Evolutionary conservation across 2,113 vertebrate genomes (phyloP).

Genomic region (Sceloporus tristichus): DNA sequence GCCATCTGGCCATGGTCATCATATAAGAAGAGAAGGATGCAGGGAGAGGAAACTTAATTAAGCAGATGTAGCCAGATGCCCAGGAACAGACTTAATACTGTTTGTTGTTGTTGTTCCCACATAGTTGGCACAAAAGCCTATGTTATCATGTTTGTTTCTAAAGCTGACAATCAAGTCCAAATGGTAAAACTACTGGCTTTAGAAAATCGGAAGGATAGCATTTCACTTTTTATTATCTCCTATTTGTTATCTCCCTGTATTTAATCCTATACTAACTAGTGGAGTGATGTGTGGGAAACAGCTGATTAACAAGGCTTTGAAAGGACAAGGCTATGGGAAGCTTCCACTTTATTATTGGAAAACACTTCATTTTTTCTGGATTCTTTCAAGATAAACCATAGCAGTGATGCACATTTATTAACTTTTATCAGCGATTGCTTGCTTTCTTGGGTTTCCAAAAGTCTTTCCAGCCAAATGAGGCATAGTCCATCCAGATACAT

Average conservation of each 20-base stretch:
- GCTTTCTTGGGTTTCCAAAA: slow-evolving; percentile 46
- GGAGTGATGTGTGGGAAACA: neutral
- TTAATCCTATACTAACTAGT: slow-evolving; percentile 5
- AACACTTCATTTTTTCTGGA: slow-evolving; percentile 3
- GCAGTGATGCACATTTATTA: slow-evolving; percentile 13
- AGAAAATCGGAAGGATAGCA: neutral
- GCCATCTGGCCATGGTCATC: neutral
- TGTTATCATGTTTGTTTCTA: neutral
- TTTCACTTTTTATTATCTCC: neutral
- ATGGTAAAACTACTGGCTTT: neutral
- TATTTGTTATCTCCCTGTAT: slow-evolving; percentile 6
- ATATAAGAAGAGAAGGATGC: no score
- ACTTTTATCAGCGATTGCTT: slow-evolving; percentile 33
- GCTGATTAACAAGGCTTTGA: neutral
- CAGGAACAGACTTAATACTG: neutral
- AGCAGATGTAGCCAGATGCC: neutral
- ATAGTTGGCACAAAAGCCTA: no score
- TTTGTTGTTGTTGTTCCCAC: no score
- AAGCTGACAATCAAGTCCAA: neutral
- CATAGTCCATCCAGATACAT: slow-evolving; percentile 40
- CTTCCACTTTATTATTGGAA: neutral
- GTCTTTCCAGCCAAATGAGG: slow-evolving; percentile 37
- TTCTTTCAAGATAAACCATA: slow-evolving; percentile 35
- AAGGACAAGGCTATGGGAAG: slow-evolving; percentile 24
- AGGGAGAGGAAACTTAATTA: neutral